Evolutionary conservation across 2,888 invertebrate species (phyloP).

Genomic region (Campoplex capitator): DNA sequence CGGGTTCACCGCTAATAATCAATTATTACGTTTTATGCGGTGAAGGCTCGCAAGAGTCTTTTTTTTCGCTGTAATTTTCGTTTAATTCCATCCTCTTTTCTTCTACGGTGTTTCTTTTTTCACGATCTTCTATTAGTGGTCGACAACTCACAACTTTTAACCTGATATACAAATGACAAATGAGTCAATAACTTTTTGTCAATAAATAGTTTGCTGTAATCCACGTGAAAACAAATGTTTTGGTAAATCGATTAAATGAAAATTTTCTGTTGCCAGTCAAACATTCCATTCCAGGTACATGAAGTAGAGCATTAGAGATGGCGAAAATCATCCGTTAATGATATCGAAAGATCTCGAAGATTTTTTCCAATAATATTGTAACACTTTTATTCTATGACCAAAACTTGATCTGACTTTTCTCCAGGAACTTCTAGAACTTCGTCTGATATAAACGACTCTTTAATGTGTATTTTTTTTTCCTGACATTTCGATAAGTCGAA

Average conservation of each 20-base stretch:
- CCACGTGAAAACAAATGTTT: background rate
- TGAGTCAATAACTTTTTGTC: background rate
- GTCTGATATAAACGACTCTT: too few species aligned
- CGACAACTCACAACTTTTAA: constrained; percentile 73
- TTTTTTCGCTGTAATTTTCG: constrained; percentile 57
- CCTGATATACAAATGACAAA: background rate
- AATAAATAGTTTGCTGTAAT: background rate
- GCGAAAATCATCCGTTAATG: too few species aligned
- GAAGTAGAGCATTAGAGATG: too few species aligned
- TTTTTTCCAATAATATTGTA: too few species aligned
- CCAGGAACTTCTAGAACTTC: too few species aligned
- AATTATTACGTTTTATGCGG: constrained; percentile 77
- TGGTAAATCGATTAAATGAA: background rate
- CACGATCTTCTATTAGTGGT: constrained; percentile 73
- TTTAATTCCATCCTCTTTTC: constrained; percentile 37
- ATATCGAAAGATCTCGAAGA: too few species aligned
- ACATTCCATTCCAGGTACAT: too few species aligned
- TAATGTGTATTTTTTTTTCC: too few species aligned
- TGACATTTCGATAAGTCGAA: too few species aligned
- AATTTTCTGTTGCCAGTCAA: too few species aligned
- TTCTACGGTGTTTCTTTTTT: constrained; percentile 32
- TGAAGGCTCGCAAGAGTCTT: constrained; percentile 53
- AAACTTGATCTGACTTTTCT: too few species aligned
- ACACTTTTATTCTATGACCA: too few species aligned
- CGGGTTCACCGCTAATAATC: constrained; percentile 77